These are phyloP conservation scores for Lamproptera curius DNA, from an alignment of 2,888 invertebrate species.

Conservation along the genomic window DNA sequence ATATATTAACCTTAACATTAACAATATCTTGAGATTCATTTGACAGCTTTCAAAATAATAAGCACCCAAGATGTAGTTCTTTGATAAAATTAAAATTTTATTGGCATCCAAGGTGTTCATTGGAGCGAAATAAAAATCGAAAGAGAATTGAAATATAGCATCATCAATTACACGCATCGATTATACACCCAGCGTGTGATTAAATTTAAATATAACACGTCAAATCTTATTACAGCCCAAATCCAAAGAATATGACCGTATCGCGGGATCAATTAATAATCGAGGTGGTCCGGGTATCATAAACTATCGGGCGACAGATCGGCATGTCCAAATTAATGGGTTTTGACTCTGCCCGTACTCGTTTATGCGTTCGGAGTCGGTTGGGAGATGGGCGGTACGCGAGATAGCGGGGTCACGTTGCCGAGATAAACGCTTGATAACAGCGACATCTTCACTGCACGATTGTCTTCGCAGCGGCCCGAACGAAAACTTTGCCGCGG, in stretches of 20 bases:
- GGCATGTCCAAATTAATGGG: slow-evolving; percentile 67
- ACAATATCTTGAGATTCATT: too few species aligned
- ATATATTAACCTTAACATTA: too few species aligned
- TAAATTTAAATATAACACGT: slow-evolving; percentile 6
- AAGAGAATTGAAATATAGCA: slow-evolving; percentile 3
- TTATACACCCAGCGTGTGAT: slow-evolving; percentile 7
- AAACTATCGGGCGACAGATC: slow-evolving; percentile 65
- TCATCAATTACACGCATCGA: slow-evolving; percentile 10
- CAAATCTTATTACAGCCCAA: slow-evolving; percentile 10
- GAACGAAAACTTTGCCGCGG: too few species aligned
- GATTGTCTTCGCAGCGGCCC: slow-evolving; percentile 49
- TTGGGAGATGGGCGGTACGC: slow-evolving; percentile 57
- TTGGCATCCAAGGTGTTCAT: too few species aligned
- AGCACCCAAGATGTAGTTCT: too few species aligned
- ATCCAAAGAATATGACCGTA: slow-evolving; percentile 38
- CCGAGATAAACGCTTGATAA: slow-evolving; percentile 67
- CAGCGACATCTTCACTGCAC: slow-evolving; percentile 53
- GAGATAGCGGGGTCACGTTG: slow-evolving; percentile 73
- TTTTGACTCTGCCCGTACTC: slow-evolving; percentile 37
- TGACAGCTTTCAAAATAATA: too few species aligned
- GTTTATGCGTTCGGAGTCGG: slow-evolving; percentile 38
- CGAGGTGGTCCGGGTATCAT: slow-evolving; percentile 62
- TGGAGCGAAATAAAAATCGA: too few species aligned
- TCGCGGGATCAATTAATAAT: slow-evolving; percentile 70
- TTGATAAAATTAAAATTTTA: too few species aligned